Evolutionary conservation across 1,140 invertebrate species (phyloP), one percentile per base, ranked within the genome.

Genomic region (Bombus waltoni): DNA sequence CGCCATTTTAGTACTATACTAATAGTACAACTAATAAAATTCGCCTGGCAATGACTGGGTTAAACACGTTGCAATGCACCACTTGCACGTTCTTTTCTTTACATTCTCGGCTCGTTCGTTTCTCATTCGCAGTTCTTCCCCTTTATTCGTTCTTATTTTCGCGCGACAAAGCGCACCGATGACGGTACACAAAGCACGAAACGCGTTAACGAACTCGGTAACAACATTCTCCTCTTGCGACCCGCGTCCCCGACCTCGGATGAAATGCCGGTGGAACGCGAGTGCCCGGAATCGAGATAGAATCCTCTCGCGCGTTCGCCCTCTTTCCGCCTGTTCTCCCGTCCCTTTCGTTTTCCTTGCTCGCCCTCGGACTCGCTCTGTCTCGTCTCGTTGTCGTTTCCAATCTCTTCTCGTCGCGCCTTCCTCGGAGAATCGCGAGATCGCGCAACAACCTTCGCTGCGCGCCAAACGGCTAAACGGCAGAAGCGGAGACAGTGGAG

Each of bases 161-260:
- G 15, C 6, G 32, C 9, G 22, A 25, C 35, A 22, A 38, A 68
- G 18, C n/a, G 32, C 65, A 22, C 18, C 65, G 32, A 32, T 9
- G n/a, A 68, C 9, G 65, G 22, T n/a, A 32, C n/a, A 32, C n/a
- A 32, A 5, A 28, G 44, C 42, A 6, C 22, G 72, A 15, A 38
- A 32, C 40, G 74, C 47, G 83, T 80, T 85, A 85, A 85, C 25
- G 76, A 85, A 80, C 77, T 53, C 35, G 76, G 35, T 79, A 76
- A 83, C 81, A 83, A 72, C 76, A 62, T 85, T 85, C 83, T 62
- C 75, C 38, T 83, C 74, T 47, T 25, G 2, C 1, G 6, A 22
- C 1, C 15, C 66, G 32, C 35, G 53, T 71, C 8, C 72, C 47
- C 73, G 71, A 65, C 72, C 68, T n/a, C 13, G 76, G 28, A 78